phyloP scores from a whole-genome alignment of 2,888 invertebrate species.

The Glyphotaelius pellucidus region DNA sequence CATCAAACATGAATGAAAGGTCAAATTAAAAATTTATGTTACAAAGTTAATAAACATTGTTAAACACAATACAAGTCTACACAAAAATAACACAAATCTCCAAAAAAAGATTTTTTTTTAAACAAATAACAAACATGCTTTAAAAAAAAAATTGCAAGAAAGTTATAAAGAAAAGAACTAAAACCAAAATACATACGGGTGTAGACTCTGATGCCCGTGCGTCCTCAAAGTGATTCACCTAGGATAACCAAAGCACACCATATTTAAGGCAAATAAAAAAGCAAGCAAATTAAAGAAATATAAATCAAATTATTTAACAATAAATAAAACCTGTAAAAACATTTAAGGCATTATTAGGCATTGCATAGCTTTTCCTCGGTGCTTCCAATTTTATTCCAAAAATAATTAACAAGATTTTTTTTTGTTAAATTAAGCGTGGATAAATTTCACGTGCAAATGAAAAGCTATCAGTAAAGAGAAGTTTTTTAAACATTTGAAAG shows the following conservation, averaged over 20 bases:
- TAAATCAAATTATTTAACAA: constrained; percentile 6
- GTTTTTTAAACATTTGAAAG: not conserved
- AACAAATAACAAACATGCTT: constrained; percentile 26
- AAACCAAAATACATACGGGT: constrained; percentile 82
- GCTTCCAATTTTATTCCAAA: not conserved
- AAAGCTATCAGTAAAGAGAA: not conserved
- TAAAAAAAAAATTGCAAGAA: constrained; percentile 7
- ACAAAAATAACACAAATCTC: not conserved
- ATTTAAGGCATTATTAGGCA: not conserved
- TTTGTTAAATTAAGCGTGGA: not conserved
- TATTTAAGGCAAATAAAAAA: constrained; percentile 65
- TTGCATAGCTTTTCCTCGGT: not conserved
- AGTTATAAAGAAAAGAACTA: constrained; percentile 65
- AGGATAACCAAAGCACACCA: constrained; percentile 80
- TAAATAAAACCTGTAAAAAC: not conserved
- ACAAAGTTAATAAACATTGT: not conserved
- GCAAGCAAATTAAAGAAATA: constrained; percentile 44
- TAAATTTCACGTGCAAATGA: not conserved
- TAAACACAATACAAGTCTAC: not conserved
- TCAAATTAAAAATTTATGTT: not conserved
- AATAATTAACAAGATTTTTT: not conserved
- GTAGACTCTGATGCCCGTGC: constrained; percentile 78
- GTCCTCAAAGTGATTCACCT: constrained; percentile 78
- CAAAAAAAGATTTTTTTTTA: not conserved
- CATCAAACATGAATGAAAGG: not conserved